Evolutionary conservation across 2,888 invertebrate species (phyloP), one percentile per base, ranked within the genome.

Genomic region (Ferrisia virgata): DNA sequence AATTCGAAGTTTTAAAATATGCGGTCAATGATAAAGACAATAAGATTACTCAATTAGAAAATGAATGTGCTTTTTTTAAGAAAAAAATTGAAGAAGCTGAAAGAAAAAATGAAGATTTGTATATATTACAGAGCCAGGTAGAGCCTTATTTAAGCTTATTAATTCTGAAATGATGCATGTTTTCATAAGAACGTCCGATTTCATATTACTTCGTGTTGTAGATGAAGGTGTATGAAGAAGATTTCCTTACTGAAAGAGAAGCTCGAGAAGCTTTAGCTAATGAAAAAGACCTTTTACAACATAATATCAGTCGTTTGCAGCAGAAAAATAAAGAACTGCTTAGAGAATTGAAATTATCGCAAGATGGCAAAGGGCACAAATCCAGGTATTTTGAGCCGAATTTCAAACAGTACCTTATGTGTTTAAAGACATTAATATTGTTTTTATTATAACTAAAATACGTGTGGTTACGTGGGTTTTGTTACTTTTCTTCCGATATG

Each of bases 201-300:
- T 82, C 15, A 15, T 5, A 33, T 81, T 18, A 25, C 64, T 22
- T 39, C 28, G n/a, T 36, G 13, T 22, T 22, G 13, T 83, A 84
- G 84, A 69, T 84, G 25, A 84, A 84, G 69, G 79, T 84, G 5
- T 84, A 79, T 25, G 84, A 84, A 80, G 84, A 84, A 80, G 84
- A 84, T 64, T 84, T 79, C 40, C 58, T 64, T n/a, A 79, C 79
- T 18, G 80, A 80, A 31, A 53, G 79, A 79, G 80, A 64, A 40
- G 80, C 84, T 11, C 79, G 64, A 69, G 84, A 84, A 80, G 79
- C 84, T 1, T 58, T 84, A 36, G 84, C 84, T 18, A 79, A 58
- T 69, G 84, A 84, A 3, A 84, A 80, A 40, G 79, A 69, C n/a
- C 6, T 64, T 9, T 22, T 84, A 15, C 36, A 80, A 31, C 84